Conservation (phyloP, 2,888 invertebrate genomes). For the Choreutis nemorana region DNA sequence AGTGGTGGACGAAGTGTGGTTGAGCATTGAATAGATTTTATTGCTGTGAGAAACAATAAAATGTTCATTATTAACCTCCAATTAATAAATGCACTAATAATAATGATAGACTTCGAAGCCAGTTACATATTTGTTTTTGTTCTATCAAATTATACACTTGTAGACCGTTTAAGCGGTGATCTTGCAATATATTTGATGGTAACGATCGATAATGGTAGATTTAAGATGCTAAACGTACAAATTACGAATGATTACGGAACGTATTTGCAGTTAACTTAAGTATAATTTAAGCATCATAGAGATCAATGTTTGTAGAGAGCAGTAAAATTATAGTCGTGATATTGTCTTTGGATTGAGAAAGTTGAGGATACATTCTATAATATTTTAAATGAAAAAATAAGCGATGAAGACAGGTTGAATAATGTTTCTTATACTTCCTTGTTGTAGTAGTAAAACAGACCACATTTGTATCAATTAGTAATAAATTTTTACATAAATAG, state of each 20-base stretch:
- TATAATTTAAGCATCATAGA: too few relatives aligned
- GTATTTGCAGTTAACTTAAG: too few relatives aligned
- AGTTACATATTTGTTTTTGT: slow-evolving; percentile 37
- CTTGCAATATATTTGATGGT: slow-evolving; percentile 33
- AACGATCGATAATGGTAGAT: slow-evolving; percentile 41
- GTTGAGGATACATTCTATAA: too few relatives aligned
- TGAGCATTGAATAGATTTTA: slow-evolving; percentile 36
- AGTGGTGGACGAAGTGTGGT: slow-evolving; percentile 46
- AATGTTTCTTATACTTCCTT: too few relatives aligned
- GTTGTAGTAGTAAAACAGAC: too few relatives aligned
- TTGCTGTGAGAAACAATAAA: slow-evolving; percentile 59
- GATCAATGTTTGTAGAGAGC: too few relatives aligned
- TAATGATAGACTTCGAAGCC: slow-evolving; percentile 21
- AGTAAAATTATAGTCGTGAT: too few relatives aligned
- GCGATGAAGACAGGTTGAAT: too few relatives aligned
- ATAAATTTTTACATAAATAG: too few relatives aligned
- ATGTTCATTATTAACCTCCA: slow-evolving; percentile 41
- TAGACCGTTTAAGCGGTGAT: slow-evolving; percentile 28
- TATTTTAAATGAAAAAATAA: too few relatives aligned
- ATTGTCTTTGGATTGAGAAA: too few relatives aligned
- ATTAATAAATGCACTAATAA: slow-evolving; percentile 38
- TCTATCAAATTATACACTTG: slow-evolving; percentile 37
- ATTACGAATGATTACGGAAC: slow-evolving; percentile 30
- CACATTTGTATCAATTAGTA: too few relatives aligned
- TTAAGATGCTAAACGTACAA: slow-evolving; percentile 32